phyloP scores from a whole-genome alignment of 1,140 invertebrate species.

The Drosophila leontia region DNA sequence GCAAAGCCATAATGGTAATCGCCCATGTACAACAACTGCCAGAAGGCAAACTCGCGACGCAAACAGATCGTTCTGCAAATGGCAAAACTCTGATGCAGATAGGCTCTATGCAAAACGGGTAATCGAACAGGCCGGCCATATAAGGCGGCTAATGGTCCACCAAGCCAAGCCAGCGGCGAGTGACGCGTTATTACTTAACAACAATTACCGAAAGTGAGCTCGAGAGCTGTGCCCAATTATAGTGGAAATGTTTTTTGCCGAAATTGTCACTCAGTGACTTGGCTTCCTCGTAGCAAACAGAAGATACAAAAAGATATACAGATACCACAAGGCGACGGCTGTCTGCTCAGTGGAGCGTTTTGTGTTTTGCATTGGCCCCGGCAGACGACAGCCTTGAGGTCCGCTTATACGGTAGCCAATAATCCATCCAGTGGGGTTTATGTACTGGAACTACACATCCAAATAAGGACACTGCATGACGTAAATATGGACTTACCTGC shows the following conservation, averaged over 20 bases:
- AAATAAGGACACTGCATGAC: conserved; percentile 35
- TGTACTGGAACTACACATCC: conserved; percentile 43
- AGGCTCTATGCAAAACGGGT: conserved; percentile 45
- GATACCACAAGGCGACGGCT: neutral
- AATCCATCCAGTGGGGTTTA: conserved; percentile 26
- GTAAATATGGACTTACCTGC: conserved; percentile 50
- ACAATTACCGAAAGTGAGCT: conserved; percentile 58
- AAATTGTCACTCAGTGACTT: conserved; percentile 49
- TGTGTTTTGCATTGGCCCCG: conserved; percentile 38
- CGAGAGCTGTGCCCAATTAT: conserved; percentile 45
- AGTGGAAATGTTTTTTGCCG: conserved; percentile 41
- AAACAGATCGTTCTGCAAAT: conserved; percentile 51
- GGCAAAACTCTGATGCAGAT: conserved; percentile 41
- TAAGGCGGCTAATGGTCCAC: conserved; percentile 45
- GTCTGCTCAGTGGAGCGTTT: conserved; percentile 43
- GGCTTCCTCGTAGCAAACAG: conserved; percentile 28
- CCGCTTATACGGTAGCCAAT: conserved; percentile 16
- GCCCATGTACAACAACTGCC: conserved; percentile 45
- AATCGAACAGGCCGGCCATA: conserved; percentile 41
- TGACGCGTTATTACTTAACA: conserved; percentile 47
- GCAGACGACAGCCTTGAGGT: conserved; percentile 48
- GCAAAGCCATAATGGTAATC: conserved; percentile 53
- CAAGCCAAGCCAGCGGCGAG: conserved; percentile 18
- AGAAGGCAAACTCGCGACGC: conserved; percentile 32
- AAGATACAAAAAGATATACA: conserved; percentile 18